Evolutionary conservation across 1,140 invertebrate genomes (phyloP).

Genomic region (Drosophila lacertosa): DNA sequence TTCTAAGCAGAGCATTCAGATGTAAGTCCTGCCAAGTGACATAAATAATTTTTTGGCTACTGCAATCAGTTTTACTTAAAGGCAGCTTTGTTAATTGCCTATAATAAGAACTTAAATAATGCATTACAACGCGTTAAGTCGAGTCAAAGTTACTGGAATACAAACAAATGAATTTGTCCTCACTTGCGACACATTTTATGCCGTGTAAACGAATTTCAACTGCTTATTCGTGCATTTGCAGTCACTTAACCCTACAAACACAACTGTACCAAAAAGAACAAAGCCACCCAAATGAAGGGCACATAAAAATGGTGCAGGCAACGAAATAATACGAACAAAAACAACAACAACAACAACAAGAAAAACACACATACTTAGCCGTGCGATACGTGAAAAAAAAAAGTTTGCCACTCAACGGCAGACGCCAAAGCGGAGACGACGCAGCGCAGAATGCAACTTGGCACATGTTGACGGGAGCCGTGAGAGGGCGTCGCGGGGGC

Average conservation of each 20-base stretch:
- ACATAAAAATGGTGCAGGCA: slow-evolving; percentile 68
- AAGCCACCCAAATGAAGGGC: slow-evolving; percentile 75
- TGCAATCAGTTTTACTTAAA: too few species aligned
- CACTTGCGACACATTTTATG: slow-evolving; percentile 2
- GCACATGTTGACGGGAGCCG: slow-evolving; percentile 38
- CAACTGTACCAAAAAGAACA: slow-evolving; percentile 79
- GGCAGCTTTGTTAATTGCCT: too few species aligned
- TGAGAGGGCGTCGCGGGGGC: slow-evolving; percentile 2
- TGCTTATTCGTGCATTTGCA: slow-evolving; percentile 38
- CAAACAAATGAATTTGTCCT: background rate
- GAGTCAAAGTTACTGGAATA: too few species aligned
- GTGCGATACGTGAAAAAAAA: slow-evolving; percentile 33
- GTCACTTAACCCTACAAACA: slow-evolving; percentile 66
- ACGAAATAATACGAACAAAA: slow-evolving; percentile 33
- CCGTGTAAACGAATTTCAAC: slow-evolving; percentile 25
- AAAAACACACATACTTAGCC: slow-evolving; percentile 38
- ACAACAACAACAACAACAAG: slow-evolving; percentile 26
- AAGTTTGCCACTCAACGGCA: slow-evolving; percentile 76
- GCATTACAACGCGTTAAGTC: too few species aligned
- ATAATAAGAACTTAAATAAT: too few species aligned
- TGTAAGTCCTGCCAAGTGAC: too few species aligned
- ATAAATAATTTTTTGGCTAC: too few species aligned
- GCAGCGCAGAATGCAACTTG: slow-evolving; percentile 30
- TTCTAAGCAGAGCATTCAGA: too few species aligned
- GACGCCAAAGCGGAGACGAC: slow-evolving; percentile 46